Conservation (phyloP, 2,113 vertebrate species). For the Vulpes vulpes region DNA sequence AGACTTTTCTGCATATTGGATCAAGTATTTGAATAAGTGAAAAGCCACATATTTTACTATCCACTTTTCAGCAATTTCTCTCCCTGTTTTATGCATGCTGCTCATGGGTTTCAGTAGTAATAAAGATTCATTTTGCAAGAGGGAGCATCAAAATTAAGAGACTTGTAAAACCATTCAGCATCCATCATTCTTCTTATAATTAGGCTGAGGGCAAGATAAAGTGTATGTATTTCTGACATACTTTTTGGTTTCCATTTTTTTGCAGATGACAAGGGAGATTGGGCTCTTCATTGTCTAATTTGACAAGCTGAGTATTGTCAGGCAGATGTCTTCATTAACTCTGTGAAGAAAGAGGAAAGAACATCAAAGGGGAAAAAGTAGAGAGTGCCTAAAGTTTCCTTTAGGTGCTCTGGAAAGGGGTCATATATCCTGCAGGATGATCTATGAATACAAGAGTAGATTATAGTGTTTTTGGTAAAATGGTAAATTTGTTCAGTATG, state of each 20-base stretch:
- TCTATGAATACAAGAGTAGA: not conserved
- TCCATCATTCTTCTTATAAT: slow-evolving; percentile 60
- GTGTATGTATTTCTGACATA: slow-evolving; percentile 40
- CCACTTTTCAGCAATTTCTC: slow-evolving; percentile 30
- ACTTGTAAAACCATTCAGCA: slow-evolving; percentile 46
- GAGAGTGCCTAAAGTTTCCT: not conserved
- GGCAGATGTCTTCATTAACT: slow-evolving; percentile 68
- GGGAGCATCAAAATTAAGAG: slow-evolving; percentile 48
- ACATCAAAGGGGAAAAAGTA: not conserved
- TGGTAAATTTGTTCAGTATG: not conserved
- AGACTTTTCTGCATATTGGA: slow-evolving; percentile 16
- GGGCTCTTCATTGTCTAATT: slow-evolving; percentile 53
- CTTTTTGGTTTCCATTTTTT: slow-evolving; percentile 26
- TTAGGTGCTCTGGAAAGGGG: not conserved
- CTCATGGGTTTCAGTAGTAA: slow-evolving; percentile 16
- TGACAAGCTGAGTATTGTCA: slow-evolving; percentile 63
- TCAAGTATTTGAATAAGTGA: slow-evolving; percentile 20
- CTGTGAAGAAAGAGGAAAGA: slow-evolving; percentile 53
- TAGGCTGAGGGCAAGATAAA: slow-evolving; percentile 52
- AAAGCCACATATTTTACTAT: slow-evolving; percentile 23
- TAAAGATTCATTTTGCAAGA: slow-evolving; percentile 50
- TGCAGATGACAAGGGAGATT: slow-evolving; percentile 67
- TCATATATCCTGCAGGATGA: not conserved
- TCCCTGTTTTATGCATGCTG: not conserved
- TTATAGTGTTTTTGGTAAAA: not conserved